Base-by-base conservation (phyloP, 2,888 invertebrate species). In the Rosalia funebris region DNA sequence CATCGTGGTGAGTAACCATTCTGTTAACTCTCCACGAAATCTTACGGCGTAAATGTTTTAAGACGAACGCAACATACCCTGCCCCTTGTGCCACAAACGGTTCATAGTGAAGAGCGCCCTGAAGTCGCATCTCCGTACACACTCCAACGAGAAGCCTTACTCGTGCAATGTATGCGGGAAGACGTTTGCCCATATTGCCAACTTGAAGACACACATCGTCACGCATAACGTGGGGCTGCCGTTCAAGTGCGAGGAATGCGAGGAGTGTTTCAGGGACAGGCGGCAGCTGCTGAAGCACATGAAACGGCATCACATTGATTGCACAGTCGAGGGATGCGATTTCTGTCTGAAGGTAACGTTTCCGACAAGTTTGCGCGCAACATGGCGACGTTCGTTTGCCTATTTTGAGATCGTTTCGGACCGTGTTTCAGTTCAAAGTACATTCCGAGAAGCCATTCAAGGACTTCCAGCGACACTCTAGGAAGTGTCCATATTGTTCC, bases 91-190 rank as follows among this genome's bases (percentile, higher is more conserved):
- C 16, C 25, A 50, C 25, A 50, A 50, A n/a, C 12, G 20, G 1
- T 50, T 50, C 3, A 50, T 50, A 20, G 50, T 50, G 2, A 37
- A n/a, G 11, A 50, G 50, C 3, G 50, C 50, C n/a, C 11, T 50
- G 31, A 50, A 25, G 14, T 37, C 50, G 7, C 50, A 50, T 31
- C 37, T 50, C 39, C 50, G 50, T 12, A 50, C 50, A 4, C 50
- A 50, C 31, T 50, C 50, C 14, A 39, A 50, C 20, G 50, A 50
- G 14, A 50, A 50, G 12, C 50, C 50, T 4, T 50, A 50, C 31
- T 25, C 39, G n/a, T 50, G 50, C 31, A 2, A 50, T n/a, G 15
- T 50, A 1, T 50, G 50, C 16, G 50, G 50, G 4, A 20, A 25
- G 9, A 39, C 39, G n/a, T 50, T 50, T 14, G 37, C 50, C 14